Evolutionary conservation across 2,113 vertebrate species (phyloP).

Genomic region (Nothocercus julius): DNA sequence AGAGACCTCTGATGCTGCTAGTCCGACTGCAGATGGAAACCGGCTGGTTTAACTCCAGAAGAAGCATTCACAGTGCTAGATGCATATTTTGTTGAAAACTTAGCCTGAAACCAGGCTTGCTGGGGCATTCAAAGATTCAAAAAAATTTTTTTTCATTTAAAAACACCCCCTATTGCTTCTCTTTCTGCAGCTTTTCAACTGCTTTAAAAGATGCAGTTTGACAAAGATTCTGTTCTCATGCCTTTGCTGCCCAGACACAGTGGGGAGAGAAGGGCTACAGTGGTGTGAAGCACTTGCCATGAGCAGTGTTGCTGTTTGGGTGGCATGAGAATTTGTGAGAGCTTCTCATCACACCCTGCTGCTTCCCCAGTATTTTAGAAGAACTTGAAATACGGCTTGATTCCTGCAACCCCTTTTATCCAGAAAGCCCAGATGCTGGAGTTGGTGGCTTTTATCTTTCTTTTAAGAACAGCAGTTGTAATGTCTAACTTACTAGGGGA

Average conservation of each 20-base stretch:
- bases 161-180: background rate
- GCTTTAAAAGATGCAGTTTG: background rate
- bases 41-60: background rate
- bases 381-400: too few relatives aligned
- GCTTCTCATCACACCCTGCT: too few relatives aligned
- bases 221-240: background rate
- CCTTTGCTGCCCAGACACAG: background rate
- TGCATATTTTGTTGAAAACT: background rate
- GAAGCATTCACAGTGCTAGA: background rate
- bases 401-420: too few relatives aligned
- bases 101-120: background rate
- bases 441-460: background rate
- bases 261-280: background rate
- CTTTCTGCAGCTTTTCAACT: background rate
- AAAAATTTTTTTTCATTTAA: too few relatives aligned
- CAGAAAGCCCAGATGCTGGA: too few relatives aligned
- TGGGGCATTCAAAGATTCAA: background rate
- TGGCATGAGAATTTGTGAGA: background rate
- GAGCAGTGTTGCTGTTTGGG: background rate
- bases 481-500: background rate
- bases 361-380: too few relatives aligned
- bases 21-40: background rate
- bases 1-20: background rate
- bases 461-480: background rate
- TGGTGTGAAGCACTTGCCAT: background rate